phyloP scores from a whole-genome alignment of 2,113 vertebrate species.

The Podarcis cretensis region DNA sequence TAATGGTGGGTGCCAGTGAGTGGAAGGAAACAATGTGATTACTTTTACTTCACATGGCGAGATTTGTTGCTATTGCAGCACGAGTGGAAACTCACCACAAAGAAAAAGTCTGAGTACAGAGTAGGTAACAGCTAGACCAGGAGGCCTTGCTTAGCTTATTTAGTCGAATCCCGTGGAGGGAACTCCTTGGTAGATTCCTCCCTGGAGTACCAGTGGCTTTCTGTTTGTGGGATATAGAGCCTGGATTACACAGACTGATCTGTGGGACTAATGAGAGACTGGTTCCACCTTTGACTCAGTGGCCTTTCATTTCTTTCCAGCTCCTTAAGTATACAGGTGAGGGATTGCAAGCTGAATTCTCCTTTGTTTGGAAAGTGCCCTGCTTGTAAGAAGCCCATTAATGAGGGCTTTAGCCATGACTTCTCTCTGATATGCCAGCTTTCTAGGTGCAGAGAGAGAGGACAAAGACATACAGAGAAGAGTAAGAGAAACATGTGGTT shows the following conservation, averaged over 20 bases:
- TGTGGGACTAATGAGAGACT: background rate
- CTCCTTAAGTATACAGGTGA: background rate
- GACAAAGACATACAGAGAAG: too few species aligned
- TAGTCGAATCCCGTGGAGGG: background rate
- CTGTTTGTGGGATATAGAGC: background rate
- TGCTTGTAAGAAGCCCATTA: background rate
- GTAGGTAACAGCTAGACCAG: background rate
- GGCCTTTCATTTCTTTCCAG: background rate
- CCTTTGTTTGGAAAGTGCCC: background rate
- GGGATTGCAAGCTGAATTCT: background rate
- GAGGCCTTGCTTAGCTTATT: background rate
- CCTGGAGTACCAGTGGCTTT: background rate
- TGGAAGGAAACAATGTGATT: background rate
- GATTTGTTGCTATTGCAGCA: background rate
- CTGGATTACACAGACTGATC: background rate
- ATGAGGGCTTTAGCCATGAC: background rate
- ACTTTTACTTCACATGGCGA: background rate
- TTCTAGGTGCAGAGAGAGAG: too few species aligned
- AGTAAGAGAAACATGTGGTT: background rate
- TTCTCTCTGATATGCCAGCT: background rate
- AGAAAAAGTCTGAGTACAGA: background rate
- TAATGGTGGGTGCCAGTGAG: background rate
- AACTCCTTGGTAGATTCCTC: background rate
- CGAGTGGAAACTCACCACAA: background rate
- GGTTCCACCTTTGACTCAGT: background rate